Conservation (phyloP, 2,797 vertebrate genomes). For the Lerista edwardsae region DNA sequence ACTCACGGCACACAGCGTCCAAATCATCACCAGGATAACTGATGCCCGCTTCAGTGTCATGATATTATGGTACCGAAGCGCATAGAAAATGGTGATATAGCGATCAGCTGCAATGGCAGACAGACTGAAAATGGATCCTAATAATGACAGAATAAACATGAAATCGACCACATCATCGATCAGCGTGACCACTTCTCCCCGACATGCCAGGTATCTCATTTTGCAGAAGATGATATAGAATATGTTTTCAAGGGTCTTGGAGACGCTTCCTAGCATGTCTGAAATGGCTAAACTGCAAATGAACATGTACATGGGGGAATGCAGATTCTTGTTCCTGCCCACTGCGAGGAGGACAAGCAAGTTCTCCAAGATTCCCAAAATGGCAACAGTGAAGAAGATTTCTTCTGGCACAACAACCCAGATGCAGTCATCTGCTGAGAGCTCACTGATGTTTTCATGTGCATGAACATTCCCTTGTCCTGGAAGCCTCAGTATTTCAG, state of each 20-base stretch:
- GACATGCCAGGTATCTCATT: conserved; percentile 81
- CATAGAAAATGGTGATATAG: conserved; percentile 95
- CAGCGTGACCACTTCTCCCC: conserved; percentile 78
- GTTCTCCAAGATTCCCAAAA: conserved; percentile 88
- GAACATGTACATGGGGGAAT: conserved; percentile 94
- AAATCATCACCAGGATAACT: conserved; percentile 81
- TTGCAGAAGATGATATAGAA: conserved; percentile 87
- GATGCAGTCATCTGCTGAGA: conserved; percentile 81
- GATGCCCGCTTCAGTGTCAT: conserved; percentile 86
- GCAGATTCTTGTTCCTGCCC: conserved; percentile 89
- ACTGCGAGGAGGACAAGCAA: conserved; percentile 89
- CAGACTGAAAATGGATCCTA: conserved; percentile 93
- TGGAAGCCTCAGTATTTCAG: conserved; percentile 39
- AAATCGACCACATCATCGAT: conserved; percentile 91
- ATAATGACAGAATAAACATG: conserved; percentile 88
- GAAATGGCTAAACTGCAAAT: conserved; percentile 95
- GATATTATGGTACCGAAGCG: conserved; percentile 90
- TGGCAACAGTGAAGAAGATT: conserved; percentile 87
- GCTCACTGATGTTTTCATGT: conserved; percentile 56
- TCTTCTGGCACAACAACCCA: conserved; percentile 84
- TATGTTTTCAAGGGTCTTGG: conserved; percentile 90
- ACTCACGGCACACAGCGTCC: conserved; percentile 83
- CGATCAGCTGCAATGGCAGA: conserved; percentile 91
- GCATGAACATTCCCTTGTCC: conserved; percentile 53
- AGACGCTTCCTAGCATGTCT: conserved; percentile 90